phyloP scores from a whole-genome alignment of 2,888 invertebrate species.

The Drosophila sordidula region DNA sequence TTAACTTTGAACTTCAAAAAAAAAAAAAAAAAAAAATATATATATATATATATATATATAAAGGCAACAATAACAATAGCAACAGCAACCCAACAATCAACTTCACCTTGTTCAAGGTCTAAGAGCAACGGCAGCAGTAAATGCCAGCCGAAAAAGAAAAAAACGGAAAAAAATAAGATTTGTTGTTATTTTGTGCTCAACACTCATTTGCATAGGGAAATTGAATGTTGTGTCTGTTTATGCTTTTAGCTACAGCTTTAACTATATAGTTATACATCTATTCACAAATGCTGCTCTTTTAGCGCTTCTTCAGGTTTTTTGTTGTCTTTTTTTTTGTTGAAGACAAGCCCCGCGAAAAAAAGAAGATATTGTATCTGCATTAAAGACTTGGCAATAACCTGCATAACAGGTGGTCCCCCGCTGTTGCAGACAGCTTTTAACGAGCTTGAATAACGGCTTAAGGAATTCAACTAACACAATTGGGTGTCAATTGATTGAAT shows the following conservation, averaged over 20 bases:
- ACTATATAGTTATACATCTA: constrained; percentile 11
- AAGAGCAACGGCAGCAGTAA: constrained; percentile 71
- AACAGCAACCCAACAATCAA: constrained; percentile 68
- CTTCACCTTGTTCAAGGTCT: constrained; percentile 79
- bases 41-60: background rate
- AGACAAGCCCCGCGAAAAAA: constrained; percentile 10
- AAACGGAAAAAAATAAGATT: constrained; percentile 19
- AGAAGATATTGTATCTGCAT: constrained; percentile 28
- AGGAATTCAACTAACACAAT: constrained; percentile 4
- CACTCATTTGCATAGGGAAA: constrained; percentile 74
- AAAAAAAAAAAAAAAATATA: background rate
- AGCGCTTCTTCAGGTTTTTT: constrained; percentile 23
- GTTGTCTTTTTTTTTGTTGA: constrained; percentile 3
- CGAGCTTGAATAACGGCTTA: constrained; percentile 15
- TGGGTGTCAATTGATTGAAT: constrained; percentile 1
- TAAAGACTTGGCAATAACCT: constrained; percentile 24
- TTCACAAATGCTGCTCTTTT: no score
- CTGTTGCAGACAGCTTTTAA: constrained; percentile 26
- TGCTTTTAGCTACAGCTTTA: constrained; percentile 10
- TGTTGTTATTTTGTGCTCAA: constrained; percentile 38
- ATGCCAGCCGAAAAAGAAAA: constrained; percentile 38
- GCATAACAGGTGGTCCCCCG: constrained; percentile 47
- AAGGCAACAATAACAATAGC: constrained; percentile 20
- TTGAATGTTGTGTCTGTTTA: constrained; percentile 61
- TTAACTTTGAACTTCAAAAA: constrained; percentile 78